phyloP scores from a whole-genome alignment of 2,888 invertebrate genomes.

The Microctonus hyperodae region DNA sequence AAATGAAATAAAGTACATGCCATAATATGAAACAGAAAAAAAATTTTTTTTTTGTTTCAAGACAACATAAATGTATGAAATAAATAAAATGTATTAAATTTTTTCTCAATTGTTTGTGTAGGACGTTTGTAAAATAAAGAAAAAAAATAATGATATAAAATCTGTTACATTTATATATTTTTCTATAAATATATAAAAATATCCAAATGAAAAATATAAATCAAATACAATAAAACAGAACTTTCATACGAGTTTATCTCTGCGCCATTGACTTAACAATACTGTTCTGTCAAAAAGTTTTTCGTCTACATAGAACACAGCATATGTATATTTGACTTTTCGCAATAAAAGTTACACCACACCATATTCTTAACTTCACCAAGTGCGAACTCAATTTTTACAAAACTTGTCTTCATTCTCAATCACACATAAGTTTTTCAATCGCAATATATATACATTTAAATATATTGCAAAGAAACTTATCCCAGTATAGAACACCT shows the following conservation, averaged over 20 bases:
- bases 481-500: too few relatives aligned
- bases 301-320: neutral
- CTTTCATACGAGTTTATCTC: slow-evolving; percentile 27
- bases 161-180: neutral
- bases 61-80: too few relatives aligned
- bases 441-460: too few relatives aligned
- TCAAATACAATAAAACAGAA: neutral
- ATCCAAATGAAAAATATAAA: neutral
- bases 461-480: too few relatives aligned
- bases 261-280: slow-evolving; percentile 19
- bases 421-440: neutral
- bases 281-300: neutral
- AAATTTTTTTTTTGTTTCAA: too few relatives aligned
- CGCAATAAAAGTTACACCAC: neutral
- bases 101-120: neutral
- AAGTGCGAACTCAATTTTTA: neutral
- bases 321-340: neutral
- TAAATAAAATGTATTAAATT: neutral
- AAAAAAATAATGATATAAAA: too few relatives aligned
- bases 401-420: neutral
- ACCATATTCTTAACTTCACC: neutral
- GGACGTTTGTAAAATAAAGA: neutral
- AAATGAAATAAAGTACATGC: neutral
- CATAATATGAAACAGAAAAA: neutral
- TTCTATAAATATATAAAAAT: neutral